Base-by-base conservation (phyloP, 1,140 invertebrate genomes). In the Diorhabda carinulata region DNA sequence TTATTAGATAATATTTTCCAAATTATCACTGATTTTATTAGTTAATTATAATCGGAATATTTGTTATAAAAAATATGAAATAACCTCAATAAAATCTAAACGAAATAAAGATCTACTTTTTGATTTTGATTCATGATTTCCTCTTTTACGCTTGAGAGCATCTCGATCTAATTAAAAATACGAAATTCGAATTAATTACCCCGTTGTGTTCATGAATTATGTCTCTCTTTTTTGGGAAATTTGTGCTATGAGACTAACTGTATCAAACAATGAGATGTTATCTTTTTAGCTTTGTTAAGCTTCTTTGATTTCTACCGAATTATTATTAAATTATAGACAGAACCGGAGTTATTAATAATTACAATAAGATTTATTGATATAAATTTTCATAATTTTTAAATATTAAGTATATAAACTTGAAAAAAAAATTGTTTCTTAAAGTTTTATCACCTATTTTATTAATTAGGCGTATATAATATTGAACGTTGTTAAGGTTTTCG, bases 71-170 rank as follows among this genome's bases (percentile, higher is more conserved):
- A 52, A 52, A 4, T n/a, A 52, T 52, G 6, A 52, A 52, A 52
- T n/a, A 52, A 52, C 47, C 47, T 52, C 47, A 52, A 52, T 52
- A 52, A 52, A 52, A 3, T 52, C 47, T 4, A 52, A 2, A 8
- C 47, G 4, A 52, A 52, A 52, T 25, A 25, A 25, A 25, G 6
- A 52, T 52, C 47, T 52, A 52, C 47, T 52, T 52, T 52, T 52
- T 52, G 47, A 52, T 52, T 52, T 52, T 52, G 47, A 52, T 52
- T 52, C 47, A 52, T 52, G 47, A 52, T 52, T 52, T 52, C 47
- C 47, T 52, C 47, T 52, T 4, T n/a, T 52, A 52, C n/a, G 47
- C 47, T 52, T n/a, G 6, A 52, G 47, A 52, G 47, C 6, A 52
- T n/a, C 25, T 25, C 47, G 47, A 52, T 52, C 47, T 52, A 52